These are phyloP conservation scores for Diarsia brunnea DNA, from an alignment of 2,888 invertebrate species.

Conservation along the genomic window DNA sequence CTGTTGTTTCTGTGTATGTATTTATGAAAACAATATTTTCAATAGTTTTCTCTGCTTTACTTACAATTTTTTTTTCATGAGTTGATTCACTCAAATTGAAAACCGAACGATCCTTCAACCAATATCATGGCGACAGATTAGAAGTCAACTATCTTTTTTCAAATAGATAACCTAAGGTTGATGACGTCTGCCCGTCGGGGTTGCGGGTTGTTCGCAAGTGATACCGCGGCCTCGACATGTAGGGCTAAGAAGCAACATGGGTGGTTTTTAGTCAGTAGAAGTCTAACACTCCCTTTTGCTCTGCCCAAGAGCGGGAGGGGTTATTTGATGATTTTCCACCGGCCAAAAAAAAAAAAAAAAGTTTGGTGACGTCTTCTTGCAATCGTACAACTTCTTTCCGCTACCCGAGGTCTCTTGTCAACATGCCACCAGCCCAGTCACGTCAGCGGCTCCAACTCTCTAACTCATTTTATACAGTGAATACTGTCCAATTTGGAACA, in stretches of 20 bases:
- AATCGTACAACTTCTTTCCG: neutral
- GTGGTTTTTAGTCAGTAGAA: no score
- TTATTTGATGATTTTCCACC: no score
- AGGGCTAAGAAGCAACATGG: no score
- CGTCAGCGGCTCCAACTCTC: slow-evolving; percentile 69
- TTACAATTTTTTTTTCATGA: neutral
- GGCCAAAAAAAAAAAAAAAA: no score
- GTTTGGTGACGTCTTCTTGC: neutral
- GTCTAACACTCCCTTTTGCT: no score
- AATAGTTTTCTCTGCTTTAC: neutral
- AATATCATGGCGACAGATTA: neutral
- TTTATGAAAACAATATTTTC: neutral
- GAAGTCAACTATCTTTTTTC: neutral
- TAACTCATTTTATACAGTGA: slow-evolving; percentile 82
- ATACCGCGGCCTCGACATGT: no score
- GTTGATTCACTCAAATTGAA: no score
- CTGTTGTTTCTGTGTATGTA: neutral
- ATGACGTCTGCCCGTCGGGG: no score
- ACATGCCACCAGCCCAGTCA: slow-evolving; percentile 13
- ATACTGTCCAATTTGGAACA: slow-evolving; percentile 82
- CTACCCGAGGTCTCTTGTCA: slow-evolving; percentile 52
- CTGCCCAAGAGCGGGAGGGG: no score
- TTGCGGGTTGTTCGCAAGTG: no score
- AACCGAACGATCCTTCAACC: neutral
- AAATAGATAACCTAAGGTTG: neutral